Percentiles rank a stretch among this genome's conserved stretches.
Conservation (phyloP, 1,140 invertebrate genomes). For the Xylocopa sonorina region DNA sequence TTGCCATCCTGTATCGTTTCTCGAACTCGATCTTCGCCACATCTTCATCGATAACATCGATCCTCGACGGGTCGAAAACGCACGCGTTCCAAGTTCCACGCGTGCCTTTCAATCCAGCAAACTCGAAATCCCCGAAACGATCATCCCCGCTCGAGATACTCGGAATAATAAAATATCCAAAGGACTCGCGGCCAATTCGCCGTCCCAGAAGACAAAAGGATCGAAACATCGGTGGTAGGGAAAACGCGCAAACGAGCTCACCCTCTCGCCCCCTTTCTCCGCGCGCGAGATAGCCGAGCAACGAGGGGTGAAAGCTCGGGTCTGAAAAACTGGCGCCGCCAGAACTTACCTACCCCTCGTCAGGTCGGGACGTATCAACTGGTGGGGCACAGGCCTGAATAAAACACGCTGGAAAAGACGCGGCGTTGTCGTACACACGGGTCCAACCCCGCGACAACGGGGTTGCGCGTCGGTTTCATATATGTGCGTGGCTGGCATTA, state of each 20-base stretch:
- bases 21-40: no score
- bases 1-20: no score
- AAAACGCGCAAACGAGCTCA: slow-evolving; percentile 23
- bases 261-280: background rate
- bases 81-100: background rate
- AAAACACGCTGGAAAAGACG: slow-evolving; percentile 49
- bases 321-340: slow-evolving; percentile 26
- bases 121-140: background rate
- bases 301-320: slow-evolving; percentile 16
- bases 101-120: no score
- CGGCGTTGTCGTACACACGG: slow-evolving; percentile 53
- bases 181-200: slow-evolving; percentile 13
- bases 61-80: background rate
- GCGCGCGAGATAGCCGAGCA: background rate
- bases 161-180: slow-evolving; percentile 30
- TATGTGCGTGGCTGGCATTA: slow-evolving; percentile 73
- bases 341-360: slow-evolving; percentile 32
- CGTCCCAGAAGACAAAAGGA: slow-evolving; percentile 26
- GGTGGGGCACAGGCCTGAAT: slow-evolving; percentile 23
- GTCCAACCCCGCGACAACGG: slow-evolving; percentile 56
- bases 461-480: slow-evolving; percentile 68
- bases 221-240: slow-evolving; percentile 6
- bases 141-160: no score
- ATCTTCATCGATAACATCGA: background rate
- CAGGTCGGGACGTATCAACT: slow-evolving; percentile 51